Evolutionary conservation across 2,113 vertebrate species (phyloP).

Genomic region (Malurus elegans): DNA sequence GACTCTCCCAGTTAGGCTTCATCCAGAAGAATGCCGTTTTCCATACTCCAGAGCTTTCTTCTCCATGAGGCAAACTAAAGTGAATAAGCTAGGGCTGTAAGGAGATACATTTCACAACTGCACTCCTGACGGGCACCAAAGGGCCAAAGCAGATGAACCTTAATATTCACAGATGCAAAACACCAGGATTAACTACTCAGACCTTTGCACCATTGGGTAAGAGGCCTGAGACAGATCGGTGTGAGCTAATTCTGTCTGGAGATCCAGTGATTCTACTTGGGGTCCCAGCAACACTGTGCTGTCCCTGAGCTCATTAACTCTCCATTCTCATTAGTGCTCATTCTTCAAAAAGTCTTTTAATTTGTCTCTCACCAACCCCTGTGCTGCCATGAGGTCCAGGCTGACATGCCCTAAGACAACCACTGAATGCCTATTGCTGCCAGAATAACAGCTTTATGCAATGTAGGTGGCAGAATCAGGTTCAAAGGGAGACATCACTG

Average conservation of each 20-base stretch:
- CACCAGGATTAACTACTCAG: neutral
- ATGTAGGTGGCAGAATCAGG: neutral
- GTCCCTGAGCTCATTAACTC: neutral
- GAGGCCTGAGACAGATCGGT: neutral
- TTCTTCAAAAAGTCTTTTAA: neutral
- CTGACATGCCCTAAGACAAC: neutral
- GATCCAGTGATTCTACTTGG: neutral
- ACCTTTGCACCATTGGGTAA: neutral
- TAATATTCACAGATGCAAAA: neutral
- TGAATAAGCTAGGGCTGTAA: neutral
- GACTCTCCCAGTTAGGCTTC: neutral
- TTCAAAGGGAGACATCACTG: neutral
- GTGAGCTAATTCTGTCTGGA: neutral
- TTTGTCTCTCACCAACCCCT: neutral
- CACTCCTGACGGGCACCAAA: neutral
- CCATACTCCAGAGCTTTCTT: neutral
- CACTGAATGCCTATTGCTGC: neutral
- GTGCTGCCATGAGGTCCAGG: neutral
- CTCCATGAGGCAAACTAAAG: neutral
- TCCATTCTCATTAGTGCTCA: neutral
- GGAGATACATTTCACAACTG: neutral
- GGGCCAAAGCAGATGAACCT: neutral
- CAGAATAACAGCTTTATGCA: neutral
- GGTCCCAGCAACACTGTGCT: neutral
- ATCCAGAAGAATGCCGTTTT: neutral